Percentiles rank a stretch among this genome's conserved stretches.
Conservation (phyloP, 2,113 vertebrate genomes). For the Otocyon megalotis region DNA sequence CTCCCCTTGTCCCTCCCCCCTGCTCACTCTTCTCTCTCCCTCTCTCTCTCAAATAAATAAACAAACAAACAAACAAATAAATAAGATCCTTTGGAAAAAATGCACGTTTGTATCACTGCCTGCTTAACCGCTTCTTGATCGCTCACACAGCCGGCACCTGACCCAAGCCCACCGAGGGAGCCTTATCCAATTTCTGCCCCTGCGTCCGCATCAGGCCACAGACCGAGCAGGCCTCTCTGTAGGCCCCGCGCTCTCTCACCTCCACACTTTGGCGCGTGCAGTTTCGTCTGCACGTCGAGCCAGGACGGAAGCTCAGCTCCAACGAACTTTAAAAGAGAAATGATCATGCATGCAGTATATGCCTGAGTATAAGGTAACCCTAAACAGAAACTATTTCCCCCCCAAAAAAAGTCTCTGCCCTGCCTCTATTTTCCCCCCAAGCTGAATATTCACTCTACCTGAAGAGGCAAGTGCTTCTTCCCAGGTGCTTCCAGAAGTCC, state of each 20-base stretch:
- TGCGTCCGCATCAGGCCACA: neutral
- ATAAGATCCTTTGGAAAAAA: no score
- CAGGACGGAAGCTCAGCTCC: neutral
- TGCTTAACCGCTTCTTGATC: neutral
- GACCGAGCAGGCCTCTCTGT: neutral
- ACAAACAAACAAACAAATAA: no score
- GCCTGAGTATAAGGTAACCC: neutral
- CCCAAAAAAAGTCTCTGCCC: neutral
- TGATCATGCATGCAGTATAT: neutral
- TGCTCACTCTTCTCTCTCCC: no score
- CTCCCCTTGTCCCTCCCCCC: no score
- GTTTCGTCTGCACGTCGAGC: neutral
- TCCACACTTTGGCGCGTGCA: neutral
- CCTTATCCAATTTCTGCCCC: neutral
- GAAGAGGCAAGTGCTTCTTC: neutral
- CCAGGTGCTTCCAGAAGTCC: neutral
- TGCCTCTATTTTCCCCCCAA: neutral
- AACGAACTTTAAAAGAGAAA: neutral
- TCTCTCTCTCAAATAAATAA: no score
- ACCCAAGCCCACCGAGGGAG: neutral
- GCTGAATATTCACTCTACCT: neutral
- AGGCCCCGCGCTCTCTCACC: neutral
- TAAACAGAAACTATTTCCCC: neutral
- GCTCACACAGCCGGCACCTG: neutral
- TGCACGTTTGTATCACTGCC: neutral